A percentile compares a stretch with the other conserved stretches of the same genome.
These are phyloP conservation scores for Amiota mariae DNA, from an alignment of 2,888 invertebrate species.

Conservation along the genomic window DNA sequence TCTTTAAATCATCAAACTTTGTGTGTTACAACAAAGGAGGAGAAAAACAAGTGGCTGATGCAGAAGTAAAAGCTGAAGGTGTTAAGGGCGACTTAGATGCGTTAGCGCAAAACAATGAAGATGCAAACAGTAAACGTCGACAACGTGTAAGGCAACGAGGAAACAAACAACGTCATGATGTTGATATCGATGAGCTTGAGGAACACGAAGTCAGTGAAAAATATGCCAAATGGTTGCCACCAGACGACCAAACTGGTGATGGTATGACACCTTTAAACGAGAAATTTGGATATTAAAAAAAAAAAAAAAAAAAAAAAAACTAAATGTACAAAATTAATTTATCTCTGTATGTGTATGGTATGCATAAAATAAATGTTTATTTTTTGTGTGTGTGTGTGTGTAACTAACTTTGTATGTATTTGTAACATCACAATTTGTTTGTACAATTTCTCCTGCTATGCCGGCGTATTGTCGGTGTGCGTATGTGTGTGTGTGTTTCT, in stretches of 20 bases:
- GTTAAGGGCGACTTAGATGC: background rate
- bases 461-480: background rate
- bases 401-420: background rate
- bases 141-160: slow-evolving; percentile 67
- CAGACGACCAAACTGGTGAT: slow-evolving; percentile 83
- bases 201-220: slow-evolving; percentile 76
- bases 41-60: background rate
- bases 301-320: no score
- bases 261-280: slow-evolving; percentile 84
- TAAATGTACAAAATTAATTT: no score
- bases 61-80: slow-evolving; percentile 29
- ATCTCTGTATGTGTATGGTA: background rate
- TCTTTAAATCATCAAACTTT: no score
- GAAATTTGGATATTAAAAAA: slow-evolving; percentile 82
- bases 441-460: background rate
- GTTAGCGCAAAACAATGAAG: slow-evolving; percentile 32
- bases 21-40: no score
- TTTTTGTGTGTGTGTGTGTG: no score
- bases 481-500: background rate
- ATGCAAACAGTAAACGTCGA: slow-evolving; percentile 57
- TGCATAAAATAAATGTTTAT: background rate
- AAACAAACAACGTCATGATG: slow-evolving; percentile 67
- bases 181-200: slow-evolving; percentile 71
- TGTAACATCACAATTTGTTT: background rate
- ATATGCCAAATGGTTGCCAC: slow-evolving; percentile 87